These are phyloP conservation scores for Graptemys geographica DNA, from an alignment of 2,797 vertebrate genomes.

Conservation along the genomic window DNA sequence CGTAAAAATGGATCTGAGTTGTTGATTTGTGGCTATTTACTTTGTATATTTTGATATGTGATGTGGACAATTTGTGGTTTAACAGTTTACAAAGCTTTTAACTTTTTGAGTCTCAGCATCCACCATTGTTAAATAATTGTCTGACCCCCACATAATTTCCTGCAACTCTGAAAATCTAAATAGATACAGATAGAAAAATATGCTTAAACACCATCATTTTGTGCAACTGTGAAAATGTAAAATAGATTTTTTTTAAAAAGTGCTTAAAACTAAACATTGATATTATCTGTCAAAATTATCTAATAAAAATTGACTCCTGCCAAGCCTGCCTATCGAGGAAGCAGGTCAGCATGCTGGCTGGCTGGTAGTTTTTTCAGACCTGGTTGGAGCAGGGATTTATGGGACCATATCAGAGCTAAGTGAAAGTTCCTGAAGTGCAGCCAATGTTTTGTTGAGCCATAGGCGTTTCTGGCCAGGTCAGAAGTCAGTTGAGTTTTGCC, in stretches of 20 bases:
- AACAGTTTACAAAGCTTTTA: not conserved
- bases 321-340: not conserved
- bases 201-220: not conserved
- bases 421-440: not conserved
- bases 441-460: not conserved
- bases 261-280: not conserved
- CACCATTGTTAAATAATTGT: not conserved
- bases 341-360: not conserved
- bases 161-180: no score
- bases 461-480: not conserved
- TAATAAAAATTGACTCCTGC: not conserved
- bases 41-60: not conserved
- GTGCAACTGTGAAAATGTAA: not conserved
- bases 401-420: not conserved
- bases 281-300: not conserved
- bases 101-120: not conserved
- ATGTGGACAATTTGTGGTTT: not conserved
- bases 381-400: not conserved
- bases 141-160: not conserved
- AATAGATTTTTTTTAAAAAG: not conserved
- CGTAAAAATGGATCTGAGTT: not conserved
- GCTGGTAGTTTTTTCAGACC: not conserved
- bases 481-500: not conserved
- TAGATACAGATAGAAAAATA: not conserved
- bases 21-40: not conserved